A percentile compares a stretch with the other conserved stretches of the same genome.
phyloP scores from a whole-genome alignment of 2,888 invertebrate genomes.

The Vannuccia rotundouncinata region DNA sequence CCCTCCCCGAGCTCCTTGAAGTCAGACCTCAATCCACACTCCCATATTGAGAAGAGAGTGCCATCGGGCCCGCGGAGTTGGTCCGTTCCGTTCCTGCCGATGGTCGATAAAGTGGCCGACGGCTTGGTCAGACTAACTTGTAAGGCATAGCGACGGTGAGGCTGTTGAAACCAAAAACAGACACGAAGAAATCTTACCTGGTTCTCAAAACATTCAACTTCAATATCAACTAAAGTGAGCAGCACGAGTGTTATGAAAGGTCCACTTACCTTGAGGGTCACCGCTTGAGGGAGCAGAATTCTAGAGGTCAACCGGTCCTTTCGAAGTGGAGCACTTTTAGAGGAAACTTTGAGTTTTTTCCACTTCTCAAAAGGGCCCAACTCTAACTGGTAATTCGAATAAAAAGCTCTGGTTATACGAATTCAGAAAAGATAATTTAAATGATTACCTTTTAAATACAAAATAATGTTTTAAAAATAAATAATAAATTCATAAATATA shows the following conservation, averaged over 20 bases:
- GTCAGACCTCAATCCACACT: background rate
- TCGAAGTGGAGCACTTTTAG: background rate
- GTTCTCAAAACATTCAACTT: too few species aligned
- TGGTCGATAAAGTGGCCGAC: background rate
- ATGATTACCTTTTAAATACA: too few species aligned
- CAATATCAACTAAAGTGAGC: too few species aligned
- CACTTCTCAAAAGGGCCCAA: conserved; percentile 4
- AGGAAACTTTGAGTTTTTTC: conserved; percentile 1
- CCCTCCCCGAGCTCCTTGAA: background rate
- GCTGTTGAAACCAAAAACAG: background rate
- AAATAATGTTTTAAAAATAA: too few species aligned
- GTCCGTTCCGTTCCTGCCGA: background rate
- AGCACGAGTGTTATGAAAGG: too few species aligned
- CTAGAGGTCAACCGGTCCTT: background rate
- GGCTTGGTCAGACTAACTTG: background rate
- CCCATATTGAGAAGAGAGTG: background rate
- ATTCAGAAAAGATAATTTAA: too few species aligned
- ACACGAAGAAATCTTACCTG: too few species aligned
- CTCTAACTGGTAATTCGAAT: background rate
- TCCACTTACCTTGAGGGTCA: conserved; percentile 6
- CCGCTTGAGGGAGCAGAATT: background rate
- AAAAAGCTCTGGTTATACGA: too few species aligned
- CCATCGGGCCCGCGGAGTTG: background rate
- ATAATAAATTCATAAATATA: too few species aligned
- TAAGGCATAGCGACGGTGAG: background rate